Conservation (phyloP, 2,888 invertebrate genomes). For the Pyralis farinalis region DNA sequence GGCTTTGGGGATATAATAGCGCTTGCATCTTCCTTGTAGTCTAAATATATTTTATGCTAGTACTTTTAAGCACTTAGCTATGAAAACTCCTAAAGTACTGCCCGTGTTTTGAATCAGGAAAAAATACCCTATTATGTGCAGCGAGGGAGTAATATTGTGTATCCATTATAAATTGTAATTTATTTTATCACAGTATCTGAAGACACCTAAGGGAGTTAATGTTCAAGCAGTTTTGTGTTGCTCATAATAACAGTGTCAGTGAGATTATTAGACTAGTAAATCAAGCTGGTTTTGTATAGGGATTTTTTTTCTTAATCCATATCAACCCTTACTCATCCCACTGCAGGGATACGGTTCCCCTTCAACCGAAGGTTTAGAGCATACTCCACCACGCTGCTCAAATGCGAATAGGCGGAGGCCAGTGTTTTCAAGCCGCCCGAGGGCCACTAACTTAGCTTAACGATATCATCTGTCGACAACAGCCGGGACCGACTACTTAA, state of each 20-base stretch:
- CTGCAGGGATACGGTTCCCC: too few species aligned
- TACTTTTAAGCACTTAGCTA: neutral
- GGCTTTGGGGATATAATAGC: neutral
- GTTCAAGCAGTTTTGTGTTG: constrained; percentile 1
- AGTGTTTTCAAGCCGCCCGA: too few species aligned
- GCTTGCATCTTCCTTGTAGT: neutral
- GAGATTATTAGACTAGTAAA: too few species aligned
- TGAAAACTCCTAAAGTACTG: neutral
- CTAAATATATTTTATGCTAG: neutral
- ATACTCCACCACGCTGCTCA: too few species aligned
- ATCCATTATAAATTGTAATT: neutral
- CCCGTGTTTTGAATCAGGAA: neutral
- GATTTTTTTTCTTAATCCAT: too few species aligned
- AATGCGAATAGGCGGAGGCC: too few species aligned
- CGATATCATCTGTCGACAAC: too few species aligned
- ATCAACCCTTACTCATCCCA: too few species aligned
- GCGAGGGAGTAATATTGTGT: neutral
- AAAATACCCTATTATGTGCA: neutral
- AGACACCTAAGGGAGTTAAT: neutral
- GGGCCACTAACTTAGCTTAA: too few species aligned
- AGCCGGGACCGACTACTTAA: too few species aligned
- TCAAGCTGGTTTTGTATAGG: too few species aligned
- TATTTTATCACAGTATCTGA: neutral
- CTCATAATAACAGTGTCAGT: neutral
- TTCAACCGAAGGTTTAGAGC: too few species aligned